phyloP scores from a whole-genome alignment of 2,797 vertebrate species.

The Ispidina lecontei region DNA sequence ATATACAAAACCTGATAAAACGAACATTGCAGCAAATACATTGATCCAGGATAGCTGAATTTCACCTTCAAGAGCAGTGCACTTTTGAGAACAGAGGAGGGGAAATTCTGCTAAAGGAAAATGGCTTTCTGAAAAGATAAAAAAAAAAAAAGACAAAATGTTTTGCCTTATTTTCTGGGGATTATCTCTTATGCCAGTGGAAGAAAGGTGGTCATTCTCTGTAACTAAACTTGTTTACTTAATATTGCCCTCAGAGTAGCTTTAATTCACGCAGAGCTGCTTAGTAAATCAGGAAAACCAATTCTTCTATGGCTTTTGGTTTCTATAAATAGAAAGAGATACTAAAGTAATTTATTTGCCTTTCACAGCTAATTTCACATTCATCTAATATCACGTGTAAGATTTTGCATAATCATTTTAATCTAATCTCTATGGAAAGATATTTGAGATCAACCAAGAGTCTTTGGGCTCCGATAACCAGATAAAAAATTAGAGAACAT shows the following conservation, averaged over 20 bases:
- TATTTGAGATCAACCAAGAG: background rate
- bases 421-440: background rate
- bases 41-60: background rate
- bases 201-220: background rate
- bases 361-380: slow-evolving; percentile 28
- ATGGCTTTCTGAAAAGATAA: background rate
- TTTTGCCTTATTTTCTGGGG: background rate
- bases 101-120: background rate
- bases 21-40: background rate
- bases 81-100: background rate
- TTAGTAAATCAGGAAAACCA: background rate
- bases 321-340: slow-evolving; percentile 7
- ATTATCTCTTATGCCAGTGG: background rate
- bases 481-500: background rate
- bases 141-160: background rate
- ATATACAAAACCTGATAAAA: background rate
- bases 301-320: background rate
- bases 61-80: background rate
- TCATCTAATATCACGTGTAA: background rate
- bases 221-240: background rate
- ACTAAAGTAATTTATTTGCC: background rate
- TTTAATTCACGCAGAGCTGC: background rate
- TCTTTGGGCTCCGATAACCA: background rate
- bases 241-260: background rate
- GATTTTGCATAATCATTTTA: background rate